Percentiles rank a stretch among this genome's conserved stretches.
Evolutionary conservation across 2,888 invertebrate species (phyloP).

Genomic region (Julus scandinavius): DNA sequence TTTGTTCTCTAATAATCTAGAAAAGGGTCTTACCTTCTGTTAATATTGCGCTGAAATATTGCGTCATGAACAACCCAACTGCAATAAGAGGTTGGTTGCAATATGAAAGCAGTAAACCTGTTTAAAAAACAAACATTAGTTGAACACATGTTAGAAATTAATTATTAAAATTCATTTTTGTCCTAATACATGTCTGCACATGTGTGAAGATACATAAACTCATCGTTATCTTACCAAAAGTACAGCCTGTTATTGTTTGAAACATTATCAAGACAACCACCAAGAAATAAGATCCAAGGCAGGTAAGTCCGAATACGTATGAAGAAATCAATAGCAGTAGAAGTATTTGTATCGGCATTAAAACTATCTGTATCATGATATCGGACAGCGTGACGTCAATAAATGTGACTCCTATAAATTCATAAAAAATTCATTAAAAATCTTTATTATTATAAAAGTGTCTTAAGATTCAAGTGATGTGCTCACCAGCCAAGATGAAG

Average conservation of each 20-base stretch:
- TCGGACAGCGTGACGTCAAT: background rate
- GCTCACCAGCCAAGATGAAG: background rate
- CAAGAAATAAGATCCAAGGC: background rate
- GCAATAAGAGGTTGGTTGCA: too few species aligned
- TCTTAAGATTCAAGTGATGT: too few species aligned
- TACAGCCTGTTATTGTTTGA: background rate
- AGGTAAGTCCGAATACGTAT: background rate
- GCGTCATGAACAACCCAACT: too few species aligned
- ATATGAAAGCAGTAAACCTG: too few species aligned
- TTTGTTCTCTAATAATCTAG: too few species aligned
- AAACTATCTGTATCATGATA: background rate
- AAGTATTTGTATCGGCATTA: background rate
- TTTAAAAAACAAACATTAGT: too few species aligned
- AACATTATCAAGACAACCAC: background rate
- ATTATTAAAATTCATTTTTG: too few species aligned
- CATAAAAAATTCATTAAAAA: background rate
- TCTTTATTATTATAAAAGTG: background rate
- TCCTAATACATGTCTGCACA: too few species aligned
- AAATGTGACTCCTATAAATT: background rate
- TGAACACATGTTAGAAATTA: too few species aligned
- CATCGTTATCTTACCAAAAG: conserved; percentile 40
- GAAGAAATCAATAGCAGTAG: background rate
- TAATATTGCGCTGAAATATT: too few species aligned
- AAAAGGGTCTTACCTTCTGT: too few species aligned
- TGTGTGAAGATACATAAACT: too few species aligned